A percentile compares a stretch with the other conserved stretches of the same genome.
These are phyloP conservation scores for Mantis religiosa DNA, from an alignment of 2,888 invertebrate genomes.

Conservation along the genomic window DNA sequence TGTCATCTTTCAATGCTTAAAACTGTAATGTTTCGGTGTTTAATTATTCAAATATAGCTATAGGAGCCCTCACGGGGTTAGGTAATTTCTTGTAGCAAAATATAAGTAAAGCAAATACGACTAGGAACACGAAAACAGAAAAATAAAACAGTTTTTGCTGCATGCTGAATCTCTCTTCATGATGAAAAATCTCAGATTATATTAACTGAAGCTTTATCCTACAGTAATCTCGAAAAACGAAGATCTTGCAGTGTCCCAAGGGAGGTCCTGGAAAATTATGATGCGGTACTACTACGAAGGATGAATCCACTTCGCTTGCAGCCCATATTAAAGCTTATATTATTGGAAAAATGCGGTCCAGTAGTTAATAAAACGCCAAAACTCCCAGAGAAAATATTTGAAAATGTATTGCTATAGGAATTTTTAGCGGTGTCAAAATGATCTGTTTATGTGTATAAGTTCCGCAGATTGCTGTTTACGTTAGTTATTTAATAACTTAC, in stretches of 20 bases:
- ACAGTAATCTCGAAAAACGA: not conserved
- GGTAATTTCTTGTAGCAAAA: too few species aligned
- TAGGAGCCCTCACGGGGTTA: too few species aligned
- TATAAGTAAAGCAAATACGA: too few species aligned
- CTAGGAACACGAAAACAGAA: not conserved
- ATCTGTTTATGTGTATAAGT: too few species aligned
- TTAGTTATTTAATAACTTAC: too few species aligned
- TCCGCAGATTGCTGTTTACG: too few species aligned
- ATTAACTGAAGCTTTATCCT: not conserved
- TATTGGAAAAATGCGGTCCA: not conserved
- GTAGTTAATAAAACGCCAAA: not conserved
- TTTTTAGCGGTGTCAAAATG: too few species aligned
- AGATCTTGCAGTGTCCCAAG: not conserved
- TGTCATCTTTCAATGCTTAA: too few species aligned
- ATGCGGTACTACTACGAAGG: not conserved
- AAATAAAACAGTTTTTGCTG: not conserved
- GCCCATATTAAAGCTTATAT: not conserved
- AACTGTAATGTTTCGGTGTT: too few species aligned
- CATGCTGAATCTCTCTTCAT: not conserved
- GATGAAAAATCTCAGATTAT: not conserved
- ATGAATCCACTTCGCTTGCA: not conserved
- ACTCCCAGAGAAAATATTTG: too few species aligned
- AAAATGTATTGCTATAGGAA: too few species aligned
- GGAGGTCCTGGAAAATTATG: not conserved
- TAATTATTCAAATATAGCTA: too few species aligned